A percentile compares a stretch with the other conserved stretches of the same genome.
Evolutionary conservation across 2,888 invertebrate genomes (phyloP).

Genomic region (Amblyjoppa proteus): DNA sequence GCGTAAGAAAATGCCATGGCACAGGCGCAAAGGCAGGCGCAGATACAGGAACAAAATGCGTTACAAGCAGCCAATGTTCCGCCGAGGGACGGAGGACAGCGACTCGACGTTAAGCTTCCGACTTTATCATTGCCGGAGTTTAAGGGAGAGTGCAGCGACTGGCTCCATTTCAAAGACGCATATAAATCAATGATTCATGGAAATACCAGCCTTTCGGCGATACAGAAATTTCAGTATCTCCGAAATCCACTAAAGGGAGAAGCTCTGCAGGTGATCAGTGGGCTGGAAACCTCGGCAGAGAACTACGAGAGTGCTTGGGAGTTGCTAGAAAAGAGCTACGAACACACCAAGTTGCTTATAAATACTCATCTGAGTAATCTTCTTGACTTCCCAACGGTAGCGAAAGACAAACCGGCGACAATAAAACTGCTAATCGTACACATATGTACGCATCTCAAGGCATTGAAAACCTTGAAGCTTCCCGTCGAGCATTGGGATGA

Average conservation of each 20-base stretch:
- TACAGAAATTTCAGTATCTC: constrained; percentile 58
- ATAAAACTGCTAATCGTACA: constrained; percentile 64
- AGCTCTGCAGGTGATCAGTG: constrained; percentile 41
- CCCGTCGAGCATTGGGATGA: constrained; percentile 73
- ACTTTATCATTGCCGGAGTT: constrained; percentile 50
- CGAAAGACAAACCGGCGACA: constrained; percentile 52
- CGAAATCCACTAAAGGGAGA: constrained; percentile 18
- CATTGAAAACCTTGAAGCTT: constrained; percentile 68
- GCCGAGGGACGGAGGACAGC: not conserved
- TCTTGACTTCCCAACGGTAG: constrained; percentile 51
- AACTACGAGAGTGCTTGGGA: constrained; percentile 57
- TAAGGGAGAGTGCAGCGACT: constrained; percentile 41
- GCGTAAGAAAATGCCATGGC: not conserved
- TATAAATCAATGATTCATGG: constrained; percentile 48
- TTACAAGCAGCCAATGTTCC: not conserved
- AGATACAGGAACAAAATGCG: constrained; percentile 4
- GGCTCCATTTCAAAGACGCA: constrained; percentile 52
- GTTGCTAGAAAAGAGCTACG: constrained; percentile 37
- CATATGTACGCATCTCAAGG: constrained; percentile 67
- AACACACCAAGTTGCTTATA: constrained; percentile 44
- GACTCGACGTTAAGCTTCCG: constrained; percentile 45
- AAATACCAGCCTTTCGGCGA: not conserved
- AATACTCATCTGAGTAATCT: constrained; percentile 56
- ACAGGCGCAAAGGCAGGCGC: not conserved
- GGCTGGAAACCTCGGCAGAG: constrained; percentile 36